These are phyloP conservation scores for Nyctibius grandis DNA, from an alignment of 2,797 vertebrate species.

Conservation along the genomic window DNA sequence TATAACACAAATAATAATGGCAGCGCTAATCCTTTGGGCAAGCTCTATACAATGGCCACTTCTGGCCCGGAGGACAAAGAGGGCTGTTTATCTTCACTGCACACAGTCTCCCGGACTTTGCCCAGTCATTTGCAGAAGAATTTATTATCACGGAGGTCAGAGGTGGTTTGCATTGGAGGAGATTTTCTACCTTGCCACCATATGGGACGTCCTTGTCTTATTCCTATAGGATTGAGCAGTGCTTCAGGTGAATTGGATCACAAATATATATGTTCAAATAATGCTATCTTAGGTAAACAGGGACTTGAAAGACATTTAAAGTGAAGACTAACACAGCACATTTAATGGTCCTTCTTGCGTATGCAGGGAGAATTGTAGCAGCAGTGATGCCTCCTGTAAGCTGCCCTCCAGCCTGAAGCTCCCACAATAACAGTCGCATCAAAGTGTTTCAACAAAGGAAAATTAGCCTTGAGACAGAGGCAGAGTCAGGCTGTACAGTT, in stretches of 20 bases:
- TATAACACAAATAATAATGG: slow-evolving; percentile 60
- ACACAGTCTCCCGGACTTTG: slow-evolving; percentile 31
- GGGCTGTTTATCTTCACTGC: slow-evolving; percentile 54
- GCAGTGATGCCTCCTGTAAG: background rate
- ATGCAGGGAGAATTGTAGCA: background rate
- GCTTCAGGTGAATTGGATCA: slow-evolving; percentile 39
- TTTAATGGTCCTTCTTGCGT: background rate
- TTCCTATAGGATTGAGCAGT: background rate
- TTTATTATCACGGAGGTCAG: slow-evolving; percentile 45
- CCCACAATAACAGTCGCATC: background rate
- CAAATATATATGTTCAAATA: slow-evolving; percentile 13
- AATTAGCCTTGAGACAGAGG: background rate
- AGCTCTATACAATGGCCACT: slow-evolving; percentile 39
- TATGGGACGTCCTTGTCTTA: slow-evolving; percentile 25
- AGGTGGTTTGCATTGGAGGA: slow-evolving; percentile 43
- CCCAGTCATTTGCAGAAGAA: slow-evolving; percentile 49
- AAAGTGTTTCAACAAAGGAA: background rate
- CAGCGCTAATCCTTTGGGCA: slow-evolving; percentile 58
- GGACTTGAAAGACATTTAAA: background rate
- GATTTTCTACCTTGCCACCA: slow-evolving; percentile 43
- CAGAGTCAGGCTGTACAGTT: background rate
- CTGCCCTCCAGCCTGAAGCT: background rate
- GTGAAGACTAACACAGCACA: background rate
- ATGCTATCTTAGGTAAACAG: background rate
- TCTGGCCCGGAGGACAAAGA: slow-evolving; percentile 56